A percentile compares a stretch with the other conserved stretches of the same genome.
Conservation (phyloP, 2,113 vertebrate species). For the Forbesichthys papilliferus region DNA sequence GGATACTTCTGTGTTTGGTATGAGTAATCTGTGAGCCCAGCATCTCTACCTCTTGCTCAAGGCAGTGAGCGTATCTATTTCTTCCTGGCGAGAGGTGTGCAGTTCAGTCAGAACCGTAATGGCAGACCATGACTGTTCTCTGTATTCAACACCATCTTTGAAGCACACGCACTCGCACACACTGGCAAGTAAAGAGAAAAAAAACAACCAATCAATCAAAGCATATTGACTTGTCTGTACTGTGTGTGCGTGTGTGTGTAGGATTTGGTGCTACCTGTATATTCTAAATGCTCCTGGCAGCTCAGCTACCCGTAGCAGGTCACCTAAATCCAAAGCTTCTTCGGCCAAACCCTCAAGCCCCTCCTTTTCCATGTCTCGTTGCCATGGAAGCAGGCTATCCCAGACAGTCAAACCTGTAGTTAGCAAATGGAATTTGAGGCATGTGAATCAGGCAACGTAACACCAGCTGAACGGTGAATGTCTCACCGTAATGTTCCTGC, state of each 20-base stretch:
- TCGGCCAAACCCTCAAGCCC: conserved; percentile 59
- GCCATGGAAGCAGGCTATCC: conserved; percentile 60
- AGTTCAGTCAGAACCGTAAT: conserved; percentile 62
- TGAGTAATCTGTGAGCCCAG: neutral
- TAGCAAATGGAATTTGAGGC: neutral
- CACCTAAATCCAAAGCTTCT: conserved; percentile 58
- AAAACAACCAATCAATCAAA: neutral
- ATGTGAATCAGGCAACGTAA: neutral
- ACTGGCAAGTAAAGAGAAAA: conserved; percentile 33
- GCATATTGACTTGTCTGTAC: neutral
- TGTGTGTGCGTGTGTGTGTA: neutral
- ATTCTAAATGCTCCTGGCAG: conserved; percentile 74
- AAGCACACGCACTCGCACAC: conserved; percentile 19
- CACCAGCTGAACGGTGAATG: neutral
- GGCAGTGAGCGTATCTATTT: conserved; percentile 52
- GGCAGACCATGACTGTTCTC: conserved; percentile 65
- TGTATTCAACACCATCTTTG: conserved; percentile 25
- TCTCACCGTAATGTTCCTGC: conserved; percentile 58
- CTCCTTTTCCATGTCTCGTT: conserved; percentile 58
- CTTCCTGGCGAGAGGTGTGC: conserved; percentile 51
- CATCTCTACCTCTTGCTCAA: conserved; percentile 65
- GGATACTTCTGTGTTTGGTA: neutral
- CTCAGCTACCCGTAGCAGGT: conserved; percentile 63
- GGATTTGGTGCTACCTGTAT: conserved; percentile 63
- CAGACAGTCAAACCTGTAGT: conserved; percentile 60